Percentiles rank a stretch among this genome's conserved stretches.
Evolutionary conservation across 2,797 vertebrate genomes (phyloP).

Genomic region (Mus spretus): DNA sequence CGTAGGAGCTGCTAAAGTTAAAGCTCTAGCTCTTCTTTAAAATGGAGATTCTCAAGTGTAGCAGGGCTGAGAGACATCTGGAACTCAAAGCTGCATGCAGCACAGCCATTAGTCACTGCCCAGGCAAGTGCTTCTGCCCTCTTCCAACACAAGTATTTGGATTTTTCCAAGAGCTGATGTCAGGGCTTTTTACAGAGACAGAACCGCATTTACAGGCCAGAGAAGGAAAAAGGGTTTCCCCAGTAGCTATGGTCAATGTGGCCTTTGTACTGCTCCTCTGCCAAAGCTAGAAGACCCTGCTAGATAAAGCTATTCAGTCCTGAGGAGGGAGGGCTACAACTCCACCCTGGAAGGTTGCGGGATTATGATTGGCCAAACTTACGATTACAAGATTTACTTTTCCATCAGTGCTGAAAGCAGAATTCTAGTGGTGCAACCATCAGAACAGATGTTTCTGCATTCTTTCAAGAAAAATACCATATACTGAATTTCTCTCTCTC

Average conservation of each 20-base stretch:
- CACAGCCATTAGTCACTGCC: constrained; percentile 84
- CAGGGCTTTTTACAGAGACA: constrained; percentile 90
- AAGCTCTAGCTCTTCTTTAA: background rate
- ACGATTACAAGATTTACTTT: constrained; percentile 80
- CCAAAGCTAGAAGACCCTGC: constrained; percentile 87
- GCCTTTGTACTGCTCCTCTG: constrained; percentile 87
- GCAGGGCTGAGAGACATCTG: constrained; percentile 64
- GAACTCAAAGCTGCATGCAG: constrained; percentile 79
- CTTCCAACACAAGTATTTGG: constrained; percentile 89
- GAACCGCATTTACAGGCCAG: constrained; percentile 89
- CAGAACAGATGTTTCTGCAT: constrained; percentile 76
- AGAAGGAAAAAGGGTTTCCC: constrained; percentile 89
- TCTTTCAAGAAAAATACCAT: constrained; percentile 67
- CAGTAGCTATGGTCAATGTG: constrained; percentile 88
- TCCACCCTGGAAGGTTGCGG: constrained; percentile 67
- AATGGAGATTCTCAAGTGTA: constrained; percentile 49
- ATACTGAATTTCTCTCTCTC: background rate
- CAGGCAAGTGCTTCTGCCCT: constrained; percentile 87
- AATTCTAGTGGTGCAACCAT: constrained; percentile 51
- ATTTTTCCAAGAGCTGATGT: constrained; percentile 91
- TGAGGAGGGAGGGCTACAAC: constrained; percentile 71
- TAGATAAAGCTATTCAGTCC: constrained; percentile 84
- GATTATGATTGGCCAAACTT: constrained; percentile 58
- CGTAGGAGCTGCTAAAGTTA: background rate
- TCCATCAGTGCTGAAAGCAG: constrained; percentile 73